Percentiles rank a stretch among this genome's conserved stretches.
phyloP scores from a whole-genome alignment of 2,797 vertebrate species.

The Pangasius mekongensis region DNA sequence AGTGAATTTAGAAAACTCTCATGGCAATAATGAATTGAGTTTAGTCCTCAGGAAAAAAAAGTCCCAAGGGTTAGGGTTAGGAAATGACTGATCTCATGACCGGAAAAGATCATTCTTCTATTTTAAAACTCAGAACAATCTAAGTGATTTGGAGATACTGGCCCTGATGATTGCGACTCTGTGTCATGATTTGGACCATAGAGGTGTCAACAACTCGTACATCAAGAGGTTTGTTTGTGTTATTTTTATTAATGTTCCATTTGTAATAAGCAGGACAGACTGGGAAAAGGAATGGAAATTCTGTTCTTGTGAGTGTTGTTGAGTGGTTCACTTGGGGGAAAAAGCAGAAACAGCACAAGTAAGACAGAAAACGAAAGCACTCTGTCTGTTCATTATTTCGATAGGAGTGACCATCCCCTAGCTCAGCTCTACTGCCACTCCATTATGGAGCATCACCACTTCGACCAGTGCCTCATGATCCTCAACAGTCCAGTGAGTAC shows the following conservation, averaged over 20 bases:
- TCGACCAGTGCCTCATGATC: conserved; percentile 98
- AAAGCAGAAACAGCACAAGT: not conserved
- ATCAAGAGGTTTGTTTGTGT: conserved; percentile 84
- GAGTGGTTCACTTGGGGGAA: not conserved
- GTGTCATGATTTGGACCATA: conserved; percentile 94
- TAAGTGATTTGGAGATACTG: conserved; percentile 88
- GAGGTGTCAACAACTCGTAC: conserved; percentile 98
- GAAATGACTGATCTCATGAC: not conserved
- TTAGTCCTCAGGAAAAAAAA: not conserved
- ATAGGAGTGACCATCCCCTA: conserved; percentile 93
- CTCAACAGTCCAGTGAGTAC: conserved; percentile 91
- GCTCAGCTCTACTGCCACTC: conserved; percentile 97
- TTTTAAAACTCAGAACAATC: conserved; percentile 74
- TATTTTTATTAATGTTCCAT: not conserved
- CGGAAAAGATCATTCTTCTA: conserved; percentile 1
- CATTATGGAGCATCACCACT: conserved; percentile 98
- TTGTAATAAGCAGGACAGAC: not conserved
- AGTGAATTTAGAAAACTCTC: not conserved
- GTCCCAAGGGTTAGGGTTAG: not conserved
- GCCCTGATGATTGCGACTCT: conserved; percentile 93
- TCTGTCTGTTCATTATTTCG: conserved; percentile 15
- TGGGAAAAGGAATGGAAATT: not conserved
- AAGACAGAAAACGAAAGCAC: not conserved
- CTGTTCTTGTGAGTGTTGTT: not conserved
- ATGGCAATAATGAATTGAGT: not conserved